Evolutionary conservation across 2,888 invertebrate genomes (phyloP).

Genomic region (Nomada flava): DNA sequence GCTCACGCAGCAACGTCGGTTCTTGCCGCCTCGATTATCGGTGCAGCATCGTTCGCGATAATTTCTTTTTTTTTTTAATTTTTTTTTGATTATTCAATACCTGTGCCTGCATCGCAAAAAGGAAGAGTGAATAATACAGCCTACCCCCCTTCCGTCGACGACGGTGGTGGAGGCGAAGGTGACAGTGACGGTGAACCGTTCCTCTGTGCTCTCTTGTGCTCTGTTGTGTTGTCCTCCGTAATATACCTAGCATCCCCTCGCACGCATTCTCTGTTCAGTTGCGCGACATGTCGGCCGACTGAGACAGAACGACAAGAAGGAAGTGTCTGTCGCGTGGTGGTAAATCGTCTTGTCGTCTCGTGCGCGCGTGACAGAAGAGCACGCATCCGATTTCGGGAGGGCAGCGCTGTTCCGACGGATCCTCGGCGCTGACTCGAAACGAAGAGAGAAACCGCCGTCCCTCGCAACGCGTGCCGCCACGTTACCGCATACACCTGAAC

Average conservation of each 20-base stretch:
- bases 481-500: too few species aligned
- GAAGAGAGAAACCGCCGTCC: slow-evolving; percentile 1
- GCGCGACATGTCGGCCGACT: slow-evolving; percentile 23
- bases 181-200: slow-evolving; percentile 61
- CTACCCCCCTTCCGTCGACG: slow-evolving; percentile 45
- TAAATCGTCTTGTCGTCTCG: neutral
- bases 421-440: neutral
- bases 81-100: neutral
- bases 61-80: neutral
- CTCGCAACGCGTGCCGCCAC: too few species aligned
- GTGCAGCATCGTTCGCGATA: slow-evolving; percentile 40
- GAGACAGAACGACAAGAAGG: slow-evolving; percentile 37
- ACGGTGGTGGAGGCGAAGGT: slow-evolving; percentile 49
- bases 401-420: slow-evolving; percentile 30
- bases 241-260: too few species aligned
- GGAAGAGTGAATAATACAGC: slow-evolving; percentile 32
- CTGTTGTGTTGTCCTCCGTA: neutral
- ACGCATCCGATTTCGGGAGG: neutral
- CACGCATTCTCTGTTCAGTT: neutral
- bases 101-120: slow-evolving; percentile 27
- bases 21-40: slow-evolving; percentile 10
- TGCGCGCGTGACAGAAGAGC: slow-evolving; percentile 15
- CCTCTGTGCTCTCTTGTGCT: slow-evolving; percentile 36
- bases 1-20: slow-evolving; percentile 2
- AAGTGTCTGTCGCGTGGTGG: slow-evolving; percentile 25